A percentile compares a stretch with the other conserved stretches of the same genome.
Evolutionary conservation across 2,888 invertebrate species (phyloP).

Genomic region (Sialis fuliginosa): DNA sequence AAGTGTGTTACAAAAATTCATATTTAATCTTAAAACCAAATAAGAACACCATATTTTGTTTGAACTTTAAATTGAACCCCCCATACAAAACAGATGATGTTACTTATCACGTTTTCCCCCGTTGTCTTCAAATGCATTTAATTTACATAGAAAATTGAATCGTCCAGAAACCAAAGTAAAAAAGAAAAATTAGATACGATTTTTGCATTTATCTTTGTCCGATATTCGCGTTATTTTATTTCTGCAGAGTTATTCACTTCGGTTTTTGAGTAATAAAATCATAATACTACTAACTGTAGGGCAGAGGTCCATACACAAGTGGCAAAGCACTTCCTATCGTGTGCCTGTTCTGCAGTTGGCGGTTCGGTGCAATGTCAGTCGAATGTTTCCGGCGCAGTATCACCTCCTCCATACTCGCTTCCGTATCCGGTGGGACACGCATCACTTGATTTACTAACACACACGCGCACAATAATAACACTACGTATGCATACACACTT

Average conservation of each 20-base stretch:
- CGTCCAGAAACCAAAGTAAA: no score
- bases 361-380: constrained; percentile 14
- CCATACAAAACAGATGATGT: no score
- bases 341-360: constrained; percentile 15
- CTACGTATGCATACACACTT: not conserved
- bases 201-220: no score
- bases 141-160: no score
- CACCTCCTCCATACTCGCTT: constrained; percentile 11
- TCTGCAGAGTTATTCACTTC: constrained; percentile 7
- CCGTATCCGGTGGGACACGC: not conserved
- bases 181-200: no score
- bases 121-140: no score
- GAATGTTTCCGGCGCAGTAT: constrained; percentile 19
- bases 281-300: constrained; percentile 50
- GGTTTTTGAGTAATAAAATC: no score
- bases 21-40: no score
- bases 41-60: no score
- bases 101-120: no score
- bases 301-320: constrained; percentile 55
- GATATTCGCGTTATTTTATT: not conserved
- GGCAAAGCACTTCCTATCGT: constrained; percentile 38
- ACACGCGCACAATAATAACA: not conserved
- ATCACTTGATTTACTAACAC: constrained; percentile 11
- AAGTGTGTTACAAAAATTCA: no score
- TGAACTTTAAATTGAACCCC: no score